Evolutionary conservation across 2,888 invertebrate species (phyloP).

Genomic region (Cepaea hortensis): DNA sequence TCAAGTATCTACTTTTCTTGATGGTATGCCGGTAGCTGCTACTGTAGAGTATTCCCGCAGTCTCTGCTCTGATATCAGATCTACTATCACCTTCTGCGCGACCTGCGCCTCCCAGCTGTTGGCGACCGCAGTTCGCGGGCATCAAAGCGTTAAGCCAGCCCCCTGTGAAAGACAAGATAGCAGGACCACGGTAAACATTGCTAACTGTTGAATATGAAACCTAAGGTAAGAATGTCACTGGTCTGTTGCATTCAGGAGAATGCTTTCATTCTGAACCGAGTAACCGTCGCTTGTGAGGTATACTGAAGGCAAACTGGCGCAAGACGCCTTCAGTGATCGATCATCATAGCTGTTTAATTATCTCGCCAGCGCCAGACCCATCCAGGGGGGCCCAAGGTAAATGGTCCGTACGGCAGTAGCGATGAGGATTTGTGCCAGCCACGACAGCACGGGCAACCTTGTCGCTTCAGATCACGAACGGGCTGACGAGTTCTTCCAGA

Average conservation of each 20-base stretch:
- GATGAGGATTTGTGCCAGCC: constrained; percentile 2
- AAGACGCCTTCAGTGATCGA: constrained; percentile 23
- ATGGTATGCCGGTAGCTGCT: too few relatives aligned
- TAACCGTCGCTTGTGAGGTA: not conserved
- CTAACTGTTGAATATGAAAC: constrained; percentile 17
- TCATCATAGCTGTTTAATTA: constrained; percentile 34
- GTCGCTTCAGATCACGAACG: constrained; percentile 22
- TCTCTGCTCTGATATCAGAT: too few relatives aligned
- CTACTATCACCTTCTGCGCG: too few relatives aligned
- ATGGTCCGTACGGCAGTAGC: constrained; percentile 27
- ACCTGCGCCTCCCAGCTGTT: too few relatives aligned
- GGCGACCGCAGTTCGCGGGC: not conserved
- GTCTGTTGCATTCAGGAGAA: not conserved
- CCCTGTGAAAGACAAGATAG: not conserved
- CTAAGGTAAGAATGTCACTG: not conserved
- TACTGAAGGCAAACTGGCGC: constrained; percentile 4
- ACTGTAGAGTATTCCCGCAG: too few relatives aligned
- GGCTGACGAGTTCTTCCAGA: constrained; percentile 10
- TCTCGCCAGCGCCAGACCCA: constrained; percentile 26
- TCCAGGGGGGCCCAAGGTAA: constrained; percentile 30
- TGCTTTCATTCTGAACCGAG: not conserved
- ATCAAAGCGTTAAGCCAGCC: not conserved
- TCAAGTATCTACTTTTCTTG: too few relatives aligned
- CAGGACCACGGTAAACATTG: not conserved
- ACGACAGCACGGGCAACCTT: not conserved